Conservation (phyloP, 2,113 vertebrate species). For the Loxodonta africana region DNA sequence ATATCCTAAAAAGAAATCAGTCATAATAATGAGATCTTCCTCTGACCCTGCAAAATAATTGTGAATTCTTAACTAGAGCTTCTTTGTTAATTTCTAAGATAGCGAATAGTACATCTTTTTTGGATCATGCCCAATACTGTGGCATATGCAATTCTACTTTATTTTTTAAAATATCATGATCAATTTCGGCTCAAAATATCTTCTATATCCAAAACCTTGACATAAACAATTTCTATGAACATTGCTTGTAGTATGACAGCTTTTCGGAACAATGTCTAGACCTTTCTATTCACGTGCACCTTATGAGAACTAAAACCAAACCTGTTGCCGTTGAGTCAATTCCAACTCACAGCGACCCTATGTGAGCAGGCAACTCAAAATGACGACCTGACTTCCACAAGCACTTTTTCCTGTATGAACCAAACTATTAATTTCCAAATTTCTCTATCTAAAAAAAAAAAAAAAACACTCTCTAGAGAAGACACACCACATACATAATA, state of each 20-base stretch:
- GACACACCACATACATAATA: too few relatives aligned
- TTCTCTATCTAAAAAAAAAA: too few relatives aligned
- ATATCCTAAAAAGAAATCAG: background rate
- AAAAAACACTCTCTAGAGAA: too few relatives aligned
- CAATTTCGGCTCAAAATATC: constrained; percentile 60
- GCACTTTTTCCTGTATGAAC: background rate
- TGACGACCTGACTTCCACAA: background rate
- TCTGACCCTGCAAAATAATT: background rate
- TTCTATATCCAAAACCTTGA: constrained; percentile 18
- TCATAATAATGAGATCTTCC: background rate
- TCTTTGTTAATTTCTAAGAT: constrained; percentile 30
- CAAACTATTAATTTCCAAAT: too few relatives aligned
- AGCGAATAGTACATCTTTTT: constrained; percentile 29
- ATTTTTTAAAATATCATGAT: constrained; percentile 2
- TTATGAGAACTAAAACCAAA: background rate
- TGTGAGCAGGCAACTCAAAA: background rate
- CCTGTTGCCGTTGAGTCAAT: too few relatives aligned
- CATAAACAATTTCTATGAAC: constrained; percentile 51
- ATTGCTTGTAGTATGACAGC: constrained; percentile 41
- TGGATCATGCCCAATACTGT: constrained; percentile 51
- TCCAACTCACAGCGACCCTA: too few relatives aligned
- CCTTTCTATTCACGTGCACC: background rate
- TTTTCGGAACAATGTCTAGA: constrained; percentile 53
- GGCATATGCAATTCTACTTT: constrained; percentile 41
- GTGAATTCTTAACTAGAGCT: background rate